These are phyloP conservation scores for Aurelia aurita DNA, from an alignment of 30 jellyfish, hydroid and myxozoan genomes.

Conservation along the genomic window DNA sequence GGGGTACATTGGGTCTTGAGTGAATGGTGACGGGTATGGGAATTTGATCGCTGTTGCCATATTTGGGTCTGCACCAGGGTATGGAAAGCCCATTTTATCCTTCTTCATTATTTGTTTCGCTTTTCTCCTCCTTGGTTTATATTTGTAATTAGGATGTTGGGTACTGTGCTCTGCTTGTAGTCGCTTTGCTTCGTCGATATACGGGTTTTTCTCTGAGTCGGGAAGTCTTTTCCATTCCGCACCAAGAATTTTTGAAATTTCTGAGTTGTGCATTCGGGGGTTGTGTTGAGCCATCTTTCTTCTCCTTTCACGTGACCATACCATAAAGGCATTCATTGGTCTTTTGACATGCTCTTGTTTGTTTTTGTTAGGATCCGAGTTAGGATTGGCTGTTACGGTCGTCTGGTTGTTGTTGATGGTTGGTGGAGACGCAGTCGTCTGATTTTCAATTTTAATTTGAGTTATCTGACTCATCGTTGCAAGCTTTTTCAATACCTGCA, in stretches of 20 bases:
- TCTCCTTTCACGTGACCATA: conserved; percentile 97
- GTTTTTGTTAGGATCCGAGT: conserved; percentile 40
- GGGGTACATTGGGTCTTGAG: conserved; percentile 99
- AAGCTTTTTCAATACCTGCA: not conserved
- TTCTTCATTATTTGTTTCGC: conserved; percentile 93
- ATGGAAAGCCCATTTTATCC: conserved; percentile 97
- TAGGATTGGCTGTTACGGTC: conserved; percentile 13
- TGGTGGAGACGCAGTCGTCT: conserved; percentile 44
- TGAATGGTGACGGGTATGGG: conserved; percentile 95
- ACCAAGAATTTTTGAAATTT: conserved; percentile 96
- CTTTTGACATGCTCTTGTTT: conserved; percentile 97
- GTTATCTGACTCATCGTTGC: conserved; percentile 65
- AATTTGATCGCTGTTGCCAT: conserved; percentile 87
- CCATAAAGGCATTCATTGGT: conserved; percentile 99
- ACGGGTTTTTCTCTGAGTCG: conserved; percentile 92
- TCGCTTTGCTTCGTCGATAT: conserved; percentile 97
- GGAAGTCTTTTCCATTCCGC: conserved; percentile 99
- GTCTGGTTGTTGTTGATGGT: conserved; percentile 52
- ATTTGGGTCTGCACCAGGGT: conserved; percentile 91
- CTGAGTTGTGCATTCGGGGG: conserved; percentile 99
- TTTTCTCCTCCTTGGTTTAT: conserved; percentile 97
- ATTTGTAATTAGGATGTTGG: conserved; percentile 98
- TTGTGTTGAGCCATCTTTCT: conserved; percentile 96
- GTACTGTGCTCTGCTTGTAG: conserved; percentile 98
- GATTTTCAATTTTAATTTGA: conserved; percentile 66